Conservation (phyloP, 2,888 invertebrate genomes). For the Branchellion lobata region DNA sequence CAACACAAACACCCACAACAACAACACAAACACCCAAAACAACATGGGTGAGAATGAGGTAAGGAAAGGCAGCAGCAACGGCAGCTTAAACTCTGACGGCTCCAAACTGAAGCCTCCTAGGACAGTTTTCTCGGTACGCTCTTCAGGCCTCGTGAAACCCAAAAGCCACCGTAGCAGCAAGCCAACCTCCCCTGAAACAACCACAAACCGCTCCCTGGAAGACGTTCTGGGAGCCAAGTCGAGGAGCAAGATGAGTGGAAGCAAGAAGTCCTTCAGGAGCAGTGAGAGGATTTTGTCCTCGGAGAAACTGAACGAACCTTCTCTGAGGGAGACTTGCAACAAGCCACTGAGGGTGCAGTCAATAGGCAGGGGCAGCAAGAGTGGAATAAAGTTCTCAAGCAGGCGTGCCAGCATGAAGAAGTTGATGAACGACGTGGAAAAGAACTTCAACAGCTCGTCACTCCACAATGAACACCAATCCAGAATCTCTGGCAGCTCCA, state of each 20-base stretch:
- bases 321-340: neutral
- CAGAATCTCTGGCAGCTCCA: constrained; percentile 17
- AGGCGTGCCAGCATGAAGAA: constrained; percentile 15
- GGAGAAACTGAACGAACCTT: neutral
- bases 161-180: neutral
- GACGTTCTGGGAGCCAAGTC: constrained; percentile 23
- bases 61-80: neutral
- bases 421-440: constrained; percentile 33
- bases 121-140: neutral
- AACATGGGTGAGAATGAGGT: neutral
- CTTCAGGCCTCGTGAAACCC: constrained; percentile 26
- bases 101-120: constrained; percentile 24
- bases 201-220: constrained; percentile 17
- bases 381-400: neutral
- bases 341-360: neutral
- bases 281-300: constrained; percentile 31
- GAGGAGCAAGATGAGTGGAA: neutral
- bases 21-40: neutral
- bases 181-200: neutral
- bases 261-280: constrained; percentile 31
- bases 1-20: neutral
- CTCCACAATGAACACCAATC: neutral
- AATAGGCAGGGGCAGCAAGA: neutral
- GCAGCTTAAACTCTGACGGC: neutral
- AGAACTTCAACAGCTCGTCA: constrained; percentile 10